Evolutionary conservation across 2,113 vertebrate species (phyloP).

Genomic region (Planiliza haematocheilus): DNA sequence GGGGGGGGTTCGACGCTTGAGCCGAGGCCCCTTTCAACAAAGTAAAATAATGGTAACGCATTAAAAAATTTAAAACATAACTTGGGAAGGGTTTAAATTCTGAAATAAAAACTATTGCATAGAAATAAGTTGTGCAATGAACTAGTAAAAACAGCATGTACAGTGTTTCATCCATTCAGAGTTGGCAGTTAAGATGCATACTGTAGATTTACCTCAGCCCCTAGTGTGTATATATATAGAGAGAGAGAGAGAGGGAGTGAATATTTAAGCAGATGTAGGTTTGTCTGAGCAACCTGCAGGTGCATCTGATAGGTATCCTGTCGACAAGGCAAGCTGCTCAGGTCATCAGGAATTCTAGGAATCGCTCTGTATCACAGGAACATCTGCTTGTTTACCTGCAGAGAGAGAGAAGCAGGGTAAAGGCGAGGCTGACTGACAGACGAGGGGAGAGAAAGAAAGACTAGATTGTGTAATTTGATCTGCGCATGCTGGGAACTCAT

Average conservation of each 20-base stretch:
- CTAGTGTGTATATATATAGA: not conserved
- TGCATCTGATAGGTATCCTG: conserved; percentile 12
- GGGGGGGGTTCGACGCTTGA: not conserved
- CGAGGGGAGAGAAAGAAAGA: conserved; percentile 31
- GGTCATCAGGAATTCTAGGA: conserved; percentile 36
- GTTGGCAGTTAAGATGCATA: too few relatives aligned
- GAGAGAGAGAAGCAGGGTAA: conserved; percentile 12
- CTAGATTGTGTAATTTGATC: conserved; percentile 59
- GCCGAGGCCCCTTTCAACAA: not conserved
- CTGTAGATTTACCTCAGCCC: too few relatives aligned
- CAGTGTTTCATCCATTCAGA: too few relatives aligned
- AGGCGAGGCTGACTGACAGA: conserved; percentile 36
- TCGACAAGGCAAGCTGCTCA: conserved; percentile 3
- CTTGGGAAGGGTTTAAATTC: too few relatives aligned
- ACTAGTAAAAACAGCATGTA: too few relatives aligned
- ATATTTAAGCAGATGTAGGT: conserved; percentile 14
- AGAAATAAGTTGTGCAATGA: too few relatives aligned
- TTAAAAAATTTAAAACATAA: too few relatives aligned
- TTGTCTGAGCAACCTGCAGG: not conserved
- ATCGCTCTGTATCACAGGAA: conserved; percentile 26
- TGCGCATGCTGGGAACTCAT: conserved; percentile 58
- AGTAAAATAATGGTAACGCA: not conserved
- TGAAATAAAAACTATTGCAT: too few relatives aligned
- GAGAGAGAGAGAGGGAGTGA: too few relatives aligned
- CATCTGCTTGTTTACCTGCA: conserved; percentile 39